phyloP scores from a whole-genome alignment of 1,140 invertebrate species.

The Nymphalis io region DNA sequence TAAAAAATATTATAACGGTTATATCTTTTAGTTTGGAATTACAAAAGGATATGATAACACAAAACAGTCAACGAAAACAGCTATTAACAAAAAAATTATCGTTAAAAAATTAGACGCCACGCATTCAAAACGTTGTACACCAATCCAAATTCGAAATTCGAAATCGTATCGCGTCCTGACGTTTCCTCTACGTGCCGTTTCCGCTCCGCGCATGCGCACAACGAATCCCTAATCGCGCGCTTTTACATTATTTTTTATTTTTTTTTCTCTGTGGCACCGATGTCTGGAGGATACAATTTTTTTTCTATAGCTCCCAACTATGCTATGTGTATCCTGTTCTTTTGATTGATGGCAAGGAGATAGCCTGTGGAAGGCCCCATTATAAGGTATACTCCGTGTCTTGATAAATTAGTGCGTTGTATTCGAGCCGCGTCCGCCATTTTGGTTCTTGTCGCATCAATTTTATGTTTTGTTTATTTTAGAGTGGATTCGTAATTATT shows the following conservation, averaged over 20 bases:
- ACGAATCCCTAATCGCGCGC: slow-evolving; percentile 72
- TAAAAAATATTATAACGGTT: too few species aligned
- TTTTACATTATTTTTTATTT: slow-evolving; percentile 67
- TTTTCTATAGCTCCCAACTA: slow-evolving; percentile 47
- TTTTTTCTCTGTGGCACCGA: slow-evolving; percentile 53
- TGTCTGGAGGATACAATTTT: slow-evolving; percentile 50
- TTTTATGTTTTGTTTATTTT: slow-evolving; percentile 3
- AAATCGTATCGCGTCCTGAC: slow-evolving; percentile 78
- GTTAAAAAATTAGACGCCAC: slow-evolving; percentile 64
- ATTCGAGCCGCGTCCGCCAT: slow-evolving; percentile 48
- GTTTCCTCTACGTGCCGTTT: slow-evolving; percentile 79
- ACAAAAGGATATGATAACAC: slow-evolving; percentile 34
- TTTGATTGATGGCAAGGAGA: slow-evolving; percentile 71
- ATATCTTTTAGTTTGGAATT: slow-evolving; percentile 7
- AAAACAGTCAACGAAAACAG: slow-evolving; percentile 45
- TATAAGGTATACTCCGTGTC: slow-evolving; percentile 33
- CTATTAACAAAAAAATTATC: slow-evolving; percentile 53
- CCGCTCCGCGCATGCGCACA: slow-evolving; percentile 66
- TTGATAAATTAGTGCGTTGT: slow-evolving; percentile 66
- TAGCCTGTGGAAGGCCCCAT: slow-evolving; percentile 50
- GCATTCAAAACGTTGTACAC: slow-evolving; percentile 57
- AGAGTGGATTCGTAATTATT: background rate
- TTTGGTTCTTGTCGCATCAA: background rate
- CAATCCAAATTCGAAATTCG: slow-evolving; percentile 74
- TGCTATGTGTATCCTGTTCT: slow-evolving; percentile 70